Evolutionary conservation across 1,140 invertebrate genomes (phyloP), one percentile per base, ranked within the genome.

Genomic region (Bombus fervidus): DNA sequence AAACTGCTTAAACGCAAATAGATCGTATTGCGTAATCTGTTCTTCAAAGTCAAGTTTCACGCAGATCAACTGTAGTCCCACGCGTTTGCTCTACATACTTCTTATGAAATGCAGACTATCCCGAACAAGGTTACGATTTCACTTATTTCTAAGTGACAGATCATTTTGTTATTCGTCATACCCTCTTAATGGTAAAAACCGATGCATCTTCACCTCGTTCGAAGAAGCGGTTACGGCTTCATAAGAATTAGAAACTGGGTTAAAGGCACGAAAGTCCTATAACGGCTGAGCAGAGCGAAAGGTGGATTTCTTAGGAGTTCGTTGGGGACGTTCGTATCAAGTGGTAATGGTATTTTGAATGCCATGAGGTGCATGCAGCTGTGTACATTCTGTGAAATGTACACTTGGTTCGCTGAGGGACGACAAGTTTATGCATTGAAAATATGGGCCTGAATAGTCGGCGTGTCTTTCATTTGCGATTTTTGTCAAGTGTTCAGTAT

Each of bases 301-400:
- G 91, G 91, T 86, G 81, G 83, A 81, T 91, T 91, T 91, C 91
- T 85, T 85, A 87, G 82, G 81, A 87, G 80, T 80, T 86, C 59
- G 77, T 72, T 78, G 57, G 59, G 72, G 81, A 88, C 77, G 72
- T 68, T 87, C 82, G 59, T n/a, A n/a, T 22, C 31, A 53, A 53
- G 64, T 81, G 47, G 66, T 78, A 75, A 83, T 76, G 78, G 68
- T 85, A 75, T 83, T 73, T 86, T 86, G 87, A 89, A 89, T 89
- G 88, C 79, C 87, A 89, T 69, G 64, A 73, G 68, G 28, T 43
- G 34, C 39, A 59, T 69, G 43, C 75, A 81, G 39, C 59, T 43
- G 86, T 81, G 39, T 73, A 71, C 73, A 43, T 39, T 74, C 31
- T 18, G n/a, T 43, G 39, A 73, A 81, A 62, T 59, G n/a, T 75